Evolutionary conservation across 1,140 invertebrate species (phyloP).

Genomic region (Bombus picipes): DNA sequence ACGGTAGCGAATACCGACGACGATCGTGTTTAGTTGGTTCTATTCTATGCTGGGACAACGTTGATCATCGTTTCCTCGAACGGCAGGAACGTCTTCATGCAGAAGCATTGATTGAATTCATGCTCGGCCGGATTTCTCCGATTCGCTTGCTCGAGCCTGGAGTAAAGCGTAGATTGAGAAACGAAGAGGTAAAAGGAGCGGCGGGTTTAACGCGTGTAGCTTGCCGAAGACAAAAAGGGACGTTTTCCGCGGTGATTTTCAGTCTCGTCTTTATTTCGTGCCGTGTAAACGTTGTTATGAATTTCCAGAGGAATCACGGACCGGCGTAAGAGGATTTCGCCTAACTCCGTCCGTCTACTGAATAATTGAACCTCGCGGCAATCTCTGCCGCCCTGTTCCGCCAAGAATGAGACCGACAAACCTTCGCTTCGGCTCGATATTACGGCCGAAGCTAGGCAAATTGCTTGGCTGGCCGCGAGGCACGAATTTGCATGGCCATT

Average conservation of each 20-base stretch:
- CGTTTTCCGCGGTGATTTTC: neutral
- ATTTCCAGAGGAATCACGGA: constrained; percentile 2
- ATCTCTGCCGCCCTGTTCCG: neutral
- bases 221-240: neutral
- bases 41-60: neutral
- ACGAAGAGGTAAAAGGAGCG: neutral
- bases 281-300: neutral
- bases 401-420: neutral
- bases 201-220: too few species aligned
- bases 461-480: neutral
- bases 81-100: neutral
- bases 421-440: neutral
- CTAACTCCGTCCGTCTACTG: constrained; percentile 1
- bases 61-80: neutral
- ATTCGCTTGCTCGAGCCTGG: neutral
- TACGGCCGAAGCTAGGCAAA: neutral
- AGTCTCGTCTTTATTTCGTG: neutral
- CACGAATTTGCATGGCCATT: neutral
- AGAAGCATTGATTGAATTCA: neutral
- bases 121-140: neutral
- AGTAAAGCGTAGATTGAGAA: neutral
- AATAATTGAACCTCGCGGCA: constrained; percentile 22
- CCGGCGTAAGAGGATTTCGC: constrained; percentile 11
- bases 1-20: neutral
- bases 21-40: neutral